phyloP scores from a whole-genome alignment of 2,113 vertebrate genomes.

The Casuarius casuarius region DNA sequence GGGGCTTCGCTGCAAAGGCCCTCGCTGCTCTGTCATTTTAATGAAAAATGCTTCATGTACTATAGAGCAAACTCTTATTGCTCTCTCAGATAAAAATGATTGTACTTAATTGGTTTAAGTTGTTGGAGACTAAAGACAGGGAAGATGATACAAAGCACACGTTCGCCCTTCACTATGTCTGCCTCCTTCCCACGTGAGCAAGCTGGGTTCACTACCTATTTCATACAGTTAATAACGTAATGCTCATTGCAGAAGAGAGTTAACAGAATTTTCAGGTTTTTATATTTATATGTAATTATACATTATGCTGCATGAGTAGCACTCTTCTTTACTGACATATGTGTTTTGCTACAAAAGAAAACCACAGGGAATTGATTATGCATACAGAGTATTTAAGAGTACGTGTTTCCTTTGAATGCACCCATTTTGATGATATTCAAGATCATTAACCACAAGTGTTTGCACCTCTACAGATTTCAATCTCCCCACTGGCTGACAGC shows the following conservation, averaged over 20 bases:
- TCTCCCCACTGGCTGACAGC: conserved; percentile 51
- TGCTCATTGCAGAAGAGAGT: neutral
- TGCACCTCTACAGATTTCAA: conserved; percentile 25
- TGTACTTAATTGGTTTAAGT: neutral
- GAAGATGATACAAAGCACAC: neutral
- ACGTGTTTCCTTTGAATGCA: conserved; percentile 11
- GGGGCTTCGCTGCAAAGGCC: neutral
- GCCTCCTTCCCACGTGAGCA: neutral
- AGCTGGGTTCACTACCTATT: neutral
- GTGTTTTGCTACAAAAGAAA: neutral
- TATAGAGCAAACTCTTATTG: neutral
- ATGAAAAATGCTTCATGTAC: neutral
- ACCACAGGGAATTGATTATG: neutral
- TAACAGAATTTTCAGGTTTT: neutral
- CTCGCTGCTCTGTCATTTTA: neutral
- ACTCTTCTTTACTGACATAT: neutral
- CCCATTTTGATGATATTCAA: conserved; percentile 44
- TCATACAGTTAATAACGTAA: neutral
- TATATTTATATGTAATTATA: neutral
- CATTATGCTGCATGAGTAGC: neutral
- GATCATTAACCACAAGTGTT: conserved; percentile 31
- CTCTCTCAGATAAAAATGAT: neutral
- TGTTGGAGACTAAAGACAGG: neutral
- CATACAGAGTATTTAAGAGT: conserved; percentile 28
- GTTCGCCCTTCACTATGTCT: neutral